Percentiles rank a stretch among this genome's conserved stretches.
Evolutionary conservation across 2,888 invertebrate species (phyloP).

Genomic region (Habrosyne pyritoides): DNA sequence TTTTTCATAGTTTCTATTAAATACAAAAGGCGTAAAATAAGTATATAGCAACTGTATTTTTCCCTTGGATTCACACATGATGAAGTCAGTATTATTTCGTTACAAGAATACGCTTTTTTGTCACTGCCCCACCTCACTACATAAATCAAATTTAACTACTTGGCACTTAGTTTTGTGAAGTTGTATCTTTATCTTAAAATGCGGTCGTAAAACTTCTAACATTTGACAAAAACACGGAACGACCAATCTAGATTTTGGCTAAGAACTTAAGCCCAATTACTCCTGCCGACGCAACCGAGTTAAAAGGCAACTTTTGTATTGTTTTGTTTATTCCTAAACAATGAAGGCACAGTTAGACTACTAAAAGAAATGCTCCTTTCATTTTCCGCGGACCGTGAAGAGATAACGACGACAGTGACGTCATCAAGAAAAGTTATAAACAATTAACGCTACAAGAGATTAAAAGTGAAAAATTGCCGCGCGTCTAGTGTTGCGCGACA

Average conservation of each 20-base stretch:
- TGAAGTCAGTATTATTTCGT: too few relatives aligned
- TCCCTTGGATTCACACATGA: too few relatives aligned
- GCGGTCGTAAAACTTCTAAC: background rate
- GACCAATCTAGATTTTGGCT: conserved; percentile 2
- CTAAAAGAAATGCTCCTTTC: conserved; percentile 28
- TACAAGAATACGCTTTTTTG: background rate
- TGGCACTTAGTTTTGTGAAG: background rate
- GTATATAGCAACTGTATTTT: too few relatives aligned
- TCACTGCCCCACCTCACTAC: background rate
- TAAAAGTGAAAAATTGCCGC: conserved; percentile 60
- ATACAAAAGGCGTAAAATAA: too few relatives aligned
- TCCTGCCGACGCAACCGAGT: background rate
- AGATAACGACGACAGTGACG: conserved; percentile 43
- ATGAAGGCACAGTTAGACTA: conserved; percentile 15
- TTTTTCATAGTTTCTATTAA: too few relatives aligned
- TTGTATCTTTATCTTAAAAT: background rate
- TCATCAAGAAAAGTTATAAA: conserved; percentile 43
- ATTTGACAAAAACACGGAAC: conserved; percentile 3
- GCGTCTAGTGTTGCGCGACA: conserved; percentile 37
- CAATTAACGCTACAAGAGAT: conserved; percentile 51
- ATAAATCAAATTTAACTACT: background rate
- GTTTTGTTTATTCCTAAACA: conserved; percentile 4
- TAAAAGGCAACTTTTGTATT: background rate
- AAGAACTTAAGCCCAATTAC: background rate
- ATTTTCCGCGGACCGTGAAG: conserved; percentile 39